Conservation (phyloP, 2,797 vertebrate genomes). For the Craterocephalus amniculus region DNA sequence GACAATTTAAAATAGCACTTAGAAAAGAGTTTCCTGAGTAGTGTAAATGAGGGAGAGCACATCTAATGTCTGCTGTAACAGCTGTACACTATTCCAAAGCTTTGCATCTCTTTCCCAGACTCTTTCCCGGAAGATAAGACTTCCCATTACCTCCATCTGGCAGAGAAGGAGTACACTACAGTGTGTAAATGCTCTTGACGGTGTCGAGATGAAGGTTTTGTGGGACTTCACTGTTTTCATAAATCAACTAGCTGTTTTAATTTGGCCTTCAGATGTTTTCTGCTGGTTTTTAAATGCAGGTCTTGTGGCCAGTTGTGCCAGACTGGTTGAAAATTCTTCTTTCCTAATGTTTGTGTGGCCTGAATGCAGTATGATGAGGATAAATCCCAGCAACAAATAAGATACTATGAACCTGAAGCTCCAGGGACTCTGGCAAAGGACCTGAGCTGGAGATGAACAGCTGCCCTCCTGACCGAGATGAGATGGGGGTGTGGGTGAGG, state of each 20-base stretch:
- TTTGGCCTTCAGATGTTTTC: constrained; percentile 34
- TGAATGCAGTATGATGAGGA: no score
- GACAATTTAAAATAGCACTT: constrained; percentile 65
- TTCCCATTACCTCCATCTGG: constrained; percentile 45
- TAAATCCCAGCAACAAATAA: no score
- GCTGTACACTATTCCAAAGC: constrained; percentile 51
- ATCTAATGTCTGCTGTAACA: constrained; percentile 66
- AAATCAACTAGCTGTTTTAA: constrained; percentile 35
- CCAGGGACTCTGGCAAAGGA: no score
- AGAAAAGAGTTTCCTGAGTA: constrained; percentile 57
- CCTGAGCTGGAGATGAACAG: no score
- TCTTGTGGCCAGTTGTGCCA: background rate
- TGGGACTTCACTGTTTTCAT: constrained; percentile 20
- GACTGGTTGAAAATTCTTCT: background rate
- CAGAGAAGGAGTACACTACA: constrained; percentile 1
- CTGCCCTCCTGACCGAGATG: no score
- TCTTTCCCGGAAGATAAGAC: constrained; percentile 33
- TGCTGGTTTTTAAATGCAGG: background rate
- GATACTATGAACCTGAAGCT: no score
- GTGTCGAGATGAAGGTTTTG: constrained; percentile 27
- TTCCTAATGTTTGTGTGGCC: background rate
- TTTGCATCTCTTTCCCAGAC: constrained; percentile 34
- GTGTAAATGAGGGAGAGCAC: constrained; percentile 66
- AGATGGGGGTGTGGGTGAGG: no score
- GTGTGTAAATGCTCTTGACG: constrained; percentile 35